phyloP scores from a whole-genome alignment of 2,797 vertebrate genomes.

The Gallinago stenura region DNA sequence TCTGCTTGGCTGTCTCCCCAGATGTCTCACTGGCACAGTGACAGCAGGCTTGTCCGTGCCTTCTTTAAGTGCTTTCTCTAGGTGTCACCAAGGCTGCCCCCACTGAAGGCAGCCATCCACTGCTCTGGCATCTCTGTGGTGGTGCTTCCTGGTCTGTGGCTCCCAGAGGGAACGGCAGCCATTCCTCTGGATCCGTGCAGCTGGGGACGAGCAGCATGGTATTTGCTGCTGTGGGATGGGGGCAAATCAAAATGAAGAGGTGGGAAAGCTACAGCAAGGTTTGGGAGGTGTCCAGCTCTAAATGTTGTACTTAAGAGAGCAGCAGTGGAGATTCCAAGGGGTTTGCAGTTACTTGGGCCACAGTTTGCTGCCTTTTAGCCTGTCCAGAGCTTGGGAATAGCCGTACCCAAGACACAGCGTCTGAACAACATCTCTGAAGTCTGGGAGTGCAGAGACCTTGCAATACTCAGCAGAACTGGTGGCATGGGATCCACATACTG shows the following conservation, averaged over 20 bases:
- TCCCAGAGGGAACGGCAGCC: neutral
- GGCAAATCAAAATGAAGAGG: neutral
- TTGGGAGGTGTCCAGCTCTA: neutral
- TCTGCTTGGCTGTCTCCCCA: neutral
- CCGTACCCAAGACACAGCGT: neutral
- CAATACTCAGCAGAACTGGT: neutral
- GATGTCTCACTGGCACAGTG: neutral
- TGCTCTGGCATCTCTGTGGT: neutral
- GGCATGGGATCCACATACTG: neutral
- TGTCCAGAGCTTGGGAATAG: neutral
- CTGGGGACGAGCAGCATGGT: fast-evolving
- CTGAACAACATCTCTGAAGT: neutral
- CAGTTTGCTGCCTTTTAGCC: neutral
- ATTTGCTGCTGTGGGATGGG: neutral
- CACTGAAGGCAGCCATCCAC: neutral
- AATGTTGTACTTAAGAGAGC: neutral
- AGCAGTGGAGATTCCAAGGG: neutral
- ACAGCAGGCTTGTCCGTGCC: fast-evolving
- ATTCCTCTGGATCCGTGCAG: neutral
- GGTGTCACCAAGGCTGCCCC: fast-evolving
- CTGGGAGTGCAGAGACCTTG: neutral
- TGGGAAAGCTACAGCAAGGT: fast-evolving
- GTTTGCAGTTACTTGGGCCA: neutral
- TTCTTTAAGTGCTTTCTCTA: neutral
- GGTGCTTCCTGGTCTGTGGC: neutral